Base-by-base conservation (phyloP, 2,113 vertebrate species). In the Paralichthys olivaceus region DNA sequence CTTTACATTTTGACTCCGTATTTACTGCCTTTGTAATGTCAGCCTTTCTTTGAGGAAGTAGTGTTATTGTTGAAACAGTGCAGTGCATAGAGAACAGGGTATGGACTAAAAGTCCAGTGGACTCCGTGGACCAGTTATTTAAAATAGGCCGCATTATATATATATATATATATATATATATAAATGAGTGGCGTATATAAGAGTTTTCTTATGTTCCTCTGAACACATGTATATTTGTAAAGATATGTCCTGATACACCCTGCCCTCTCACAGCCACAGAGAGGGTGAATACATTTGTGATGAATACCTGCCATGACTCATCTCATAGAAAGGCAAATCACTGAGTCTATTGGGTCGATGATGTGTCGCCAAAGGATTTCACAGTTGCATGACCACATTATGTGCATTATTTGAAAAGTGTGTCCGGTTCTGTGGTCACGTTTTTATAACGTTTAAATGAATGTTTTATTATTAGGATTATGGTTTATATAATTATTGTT, bases 181-280 rank as follows among this genome's bases (percentile, higher is more conserved):
- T 43, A 43, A 43, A 43, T 2, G 11, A 43, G 40, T 14, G 40
- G 40, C 11, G 4, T 6, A 47, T 19, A 47, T 47, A 47, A 5
- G 14, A 47, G 43, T 17, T 47, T 47, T n/a, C 49, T n/a, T n/a
- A 53, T 53, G 14, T 53, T n/a, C 19, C 49, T 53, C 49, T n/a
- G 8, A 37, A 61, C 12, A 72, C 54, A 26, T 78, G 82, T 85
- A 81, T 12, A 80, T 75, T 79, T 87, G 76, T 84, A 80, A 80
- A 81, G 54, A 83, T 57, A 76, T 49, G 69, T 81, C 65, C 15
- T 43, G 51, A 71, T 59, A 20, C 7, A 57, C 25, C 17, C 7
- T 2, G 57, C 65, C 14, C 80, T 69, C 47, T 80, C 40, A 53
- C 67, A 74, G 72, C 69, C 53, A 77, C 2, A 8, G 19, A 17